phyloP scores from a whole-genome alignment of 2,888 invertebrate genomes.

The Villa cingulata region DNA sequence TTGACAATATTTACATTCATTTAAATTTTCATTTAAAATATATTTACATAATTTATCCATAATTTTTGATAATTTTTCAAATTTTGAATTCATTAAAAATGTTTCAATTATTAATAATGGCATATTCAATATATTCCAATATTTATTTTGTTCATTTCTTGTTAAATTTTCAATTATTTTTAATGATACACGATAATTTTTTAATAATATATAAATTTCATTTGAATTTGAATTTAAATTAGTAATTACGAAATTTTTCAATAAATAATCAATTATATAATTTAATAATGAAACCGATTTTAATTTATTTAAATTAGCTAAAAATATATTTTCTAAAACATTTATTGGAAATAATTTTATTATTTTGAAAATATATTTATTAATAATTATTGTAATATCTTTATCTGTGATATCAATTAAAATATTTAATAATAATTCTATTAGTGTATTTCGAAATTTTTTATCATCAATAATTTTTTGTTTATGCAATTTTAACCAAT shows the following conservation, averaged over 20 bases:
- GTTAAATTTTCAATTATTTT: conserved; percentile 52
- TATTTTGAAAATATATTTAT: conserved; percentile 39
- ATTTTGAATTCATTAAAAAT: conserved; percentile 71
- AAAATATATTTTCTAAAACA: conserved; percentile 48
- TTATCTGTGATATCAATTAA: conserved; percentile 18
- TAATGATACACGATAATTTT: conserved; percentile 52
- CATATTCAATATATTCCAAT: conserved; percentile 50
- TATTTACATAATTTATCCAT: not conserved
- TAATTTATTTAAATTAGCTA: conserved; percentile 47
- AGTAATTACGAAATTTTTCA: conserved; percentile 23
- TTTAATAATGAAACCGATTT: conserved; percentile 48
- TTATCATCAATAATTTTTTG: no score
- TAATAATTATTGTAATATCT: conserved; percentile 17
- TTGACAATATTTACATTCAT: not conserved
- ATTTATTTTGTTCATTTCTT: conserved; percentile 41
- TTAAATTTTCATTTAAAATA: not conserved
- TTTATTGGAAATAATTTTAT: conserved; percentile 44
- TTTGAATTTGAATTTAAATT: conserved; percentile 3
- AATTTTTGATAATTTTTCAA: conserved; percentile 46
- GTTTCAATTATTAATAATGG: conserved; percentile 73
- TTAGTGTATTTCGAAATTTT: no score
- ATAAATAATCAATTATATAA: conserved; percentile 49
- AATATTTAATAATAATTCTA: conserved; percentile 23
- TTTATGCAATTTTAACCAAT: conserved; percentile 47
- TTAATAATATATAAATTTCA: conserved; percentile 30